Evolutionary conservation across 2,888 invertebrate species (phyloP).

Genomic region (Masnerella sp.): DNA sequence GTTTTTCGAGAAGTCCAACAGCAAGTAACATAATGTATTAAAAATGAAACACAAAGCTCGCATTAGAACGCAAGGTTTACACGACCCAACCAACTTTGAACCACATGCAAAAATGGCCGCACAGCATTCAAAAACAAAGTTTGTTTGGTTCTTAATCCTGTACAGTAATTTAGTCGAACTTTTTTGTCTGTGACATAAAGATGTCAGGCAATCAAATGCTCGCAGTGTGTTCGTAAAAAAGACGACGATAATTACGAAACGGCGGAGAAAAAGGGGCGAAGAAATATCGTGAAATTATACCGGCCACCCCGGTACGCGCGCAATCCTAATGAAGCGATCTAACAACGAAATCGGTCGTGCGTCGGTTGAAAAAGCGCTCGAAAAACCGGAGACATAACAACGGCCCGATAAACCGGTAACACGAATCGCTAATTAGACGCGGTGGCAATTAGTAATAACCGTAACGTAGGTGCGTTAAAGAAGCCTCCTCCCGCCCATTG

Average conservation of each 20-base stretch:
- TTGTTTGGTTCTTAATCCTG: slow-evolving; percentile 15
- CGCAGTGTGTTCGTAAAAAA: slow-evolving; percentile 18
- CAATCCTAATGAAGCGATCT: slow-evolving; percentile 53
- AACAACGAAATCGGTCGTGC: slow-evolving; percentile 30
- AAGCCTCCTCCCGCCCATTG: slow-evolving; percentile 38
- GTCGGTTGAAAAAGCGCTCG: slow-evolving; percentile 33
- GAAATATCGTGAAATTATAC: slow-evolving; percentile 36
- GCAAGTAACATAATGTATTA: no score
- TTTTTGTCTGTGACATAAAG: slow-evolving; percentile 28
- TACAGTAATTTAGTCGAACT: slow-evolving; percentile 19
- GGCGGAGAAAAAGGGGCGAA: slow-evolving; percentile 9
- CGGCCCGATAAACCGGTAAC: slow-evolving; percentile 59
- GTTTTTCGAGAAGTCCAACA: no score
- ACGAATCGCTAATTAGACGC: slow-evolving; percentile 72
- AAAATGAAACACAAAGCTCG: no score
- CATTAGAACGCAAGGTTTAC: no score
- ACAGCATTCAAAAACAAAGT: slow-evolving; percentile 12
- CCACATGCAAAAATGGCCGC: slow-evolving; percentile 1
- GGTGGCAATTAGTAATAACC: slow-evolving; percentile 75
- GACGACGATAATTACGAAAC: slow-evolving; percentile 22
- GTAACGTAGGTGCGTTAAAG: slow-evolving; percentile 61
- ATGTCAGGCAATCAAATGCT: slow-evolving; percentile 32
- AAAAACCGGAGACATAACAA: slow-evolving; percentile 57
- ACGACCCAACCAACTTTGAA: slow-evolving; percentile 8
- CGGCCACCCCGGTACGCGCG: slow-evolving; percentile 25